A percentile compares a stretch with the other conserved stretches of the same genome.
These are phyloP conservation scores for Drosophila sturtevanti DNA, from an alignment of 1,140 invertebrate genomes.

Conservation along the genomic window DNA sequence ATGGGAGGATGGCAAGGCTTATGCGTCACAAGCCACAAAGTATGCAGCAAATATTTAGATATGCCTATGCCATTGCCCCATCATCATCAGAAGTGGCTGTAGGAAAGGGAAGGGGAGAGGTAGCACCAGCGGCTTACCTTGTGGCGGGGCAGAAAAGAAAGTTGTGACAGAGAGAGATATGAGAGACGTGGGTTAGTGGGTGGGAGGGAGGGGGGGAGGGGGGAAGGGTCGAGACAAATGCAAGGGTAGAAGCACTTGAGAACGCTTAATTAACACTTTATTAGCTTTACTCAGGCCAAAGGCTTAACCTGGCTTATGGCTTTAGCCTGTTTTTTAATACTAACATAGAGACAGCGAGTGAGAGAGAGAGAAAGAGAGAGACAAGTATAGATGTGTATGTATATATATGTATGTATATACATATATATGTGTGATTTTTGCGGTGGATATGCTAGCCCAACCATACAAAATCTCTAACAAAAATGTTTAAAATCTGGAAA, in stretches of 20 bases:
- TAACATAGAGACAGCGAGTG: not conserved
- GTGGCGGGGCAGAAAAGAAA: constrained; percentile 8
- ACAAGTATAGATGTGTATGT: no score
- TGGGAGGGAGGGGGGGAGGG: not conserved
- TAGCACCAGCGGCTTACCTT: not conserved
- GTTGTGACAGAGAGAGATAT: constrained; percentile 5
- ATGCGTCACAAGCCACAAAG: constrained; percentile 59
- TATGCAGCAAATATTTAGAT: constrained; percentile 67
- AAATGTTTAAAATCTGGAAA: constrained; percentile 66
- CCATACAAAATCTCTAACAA: constrained; percentile 56
- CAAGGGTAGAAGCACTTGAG: constrained; percentile 45
- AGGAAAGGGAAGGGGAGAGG: not conserved
- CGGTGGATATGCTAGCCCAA: constrained; percentile 49
- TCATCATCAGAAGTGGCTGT: not conserved
- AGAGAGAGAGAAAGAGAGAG: not conserved
- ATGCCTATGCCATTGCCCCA: constrained; percentile 39
- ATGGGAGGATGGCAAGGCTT: constrained; percentile 10
- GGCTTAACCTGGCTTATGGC: constrained; percentile 52
- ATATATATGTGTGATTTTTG: constrained; percentile 41
- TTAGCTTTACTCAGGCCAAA: constrained; percentile 53
- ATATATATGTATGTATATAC: constrained; percentile 1
- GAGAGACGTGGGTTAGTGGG: no score
- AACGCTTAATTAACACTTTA: constrained; percentile 68
- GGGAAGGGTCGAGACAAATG: constrained; percentile 7
- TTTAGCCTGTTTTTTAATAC: constrained; percentile 20